Percentiles rank a stretch among this genome's conserved stretches.
Evolutionary conservation across 2,113 vertebrate genomes (phyloP).

Genomic region (Cynopterus brachyotis): DNA sequence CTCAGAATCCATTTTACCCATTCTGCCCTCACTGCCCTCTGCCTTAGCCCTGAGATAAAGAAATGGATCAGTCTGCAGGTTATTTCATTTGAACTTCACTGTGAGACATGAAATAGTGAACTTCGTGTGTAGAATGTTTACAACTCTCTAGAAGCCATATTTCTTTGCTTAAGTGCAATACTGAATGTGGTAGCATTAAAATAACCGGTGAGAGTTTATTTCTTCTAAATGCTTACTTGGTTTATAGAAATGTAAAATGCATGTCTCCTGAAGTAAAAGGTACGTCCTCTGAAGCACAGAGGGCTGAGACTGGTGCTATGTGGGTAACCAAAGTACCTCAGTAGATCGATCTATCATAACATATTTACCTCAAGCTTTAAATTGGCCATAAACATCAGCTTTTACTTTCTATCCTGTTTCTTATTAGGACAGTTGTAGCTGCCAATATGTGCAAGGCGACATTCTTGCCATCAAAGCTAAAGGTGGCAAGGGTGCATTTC

Average conservation of each 20-base stretch:
- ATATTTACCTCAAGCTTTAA: conserved; percentile 1
- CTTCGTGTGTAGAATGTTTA: neutral
- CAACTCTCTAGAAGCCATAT: conserved; percentile 27
- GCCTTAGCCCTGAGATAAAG: conserved; percentile 2
- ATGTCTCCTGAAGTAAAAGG: neutral
- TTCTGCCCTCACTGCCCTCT: neutral
- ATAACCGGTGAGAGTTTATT: conserved; percentile 1
- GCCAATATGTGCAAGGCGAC: neutral
- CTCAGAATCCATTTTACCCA: conserved; percentile 42
- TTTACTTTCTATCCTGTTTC: neutral
- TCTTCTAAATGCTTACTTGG: neutral
- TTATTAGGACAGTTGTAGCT: neutral
- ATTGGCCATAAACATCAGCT: neutral
- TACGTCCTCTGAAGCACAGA: too few relatives aligned
- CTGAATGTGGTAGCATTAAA: neutral
- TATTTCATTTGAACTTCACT: conserved; percentile 5
- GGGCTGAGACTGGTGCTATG: neutral
- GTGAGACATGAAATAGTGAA: conserved; percentile 11
- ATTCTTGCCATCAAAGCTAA: neutral
- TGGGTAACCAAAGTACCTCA: neutral
- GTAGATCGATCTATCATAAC: neutral
- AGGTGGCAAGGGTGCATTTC: neutral
- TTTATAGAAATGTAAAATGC: conserved; percentile 38
- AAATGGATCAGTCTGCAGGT: conserved; percentile 40
- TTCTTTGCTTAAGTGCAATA: conserved; percentile 33